Conservation (phyloP, 2,888 invertebrate genomes). For the Hirtodrosophila cameraria region DNA sequence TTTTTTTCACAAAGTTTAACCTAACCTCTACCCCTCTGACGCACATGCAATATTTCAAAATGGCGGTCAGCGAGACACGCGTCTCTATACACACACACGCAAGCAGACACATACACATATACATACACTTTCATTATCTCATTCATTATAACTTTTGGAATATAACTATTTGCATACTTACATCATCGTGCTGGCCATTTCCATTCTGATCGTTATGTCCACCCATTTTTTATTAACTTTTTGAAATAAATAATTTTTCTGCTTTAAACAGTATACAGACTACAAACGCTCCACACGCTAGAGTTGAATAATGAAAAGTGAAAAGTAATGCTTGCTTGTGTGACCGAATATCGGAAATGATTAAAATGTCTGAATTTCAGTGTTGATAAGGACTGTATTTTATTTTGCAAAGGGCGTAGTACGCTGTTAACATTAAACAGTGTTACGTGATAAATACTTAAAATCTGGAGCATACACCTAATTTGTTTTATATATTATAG, state of each 20-base stretch:
- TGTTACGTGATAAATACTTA: too few relatives aligned
- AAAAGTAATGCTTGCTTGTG: slow-evolving; percentile 40
- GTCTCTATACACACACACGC: slow-evolving; percentile 15
- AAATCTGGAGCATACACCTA: too few relatives aligned
- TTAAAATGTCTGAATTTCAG: slow-evolving; percentile 2
- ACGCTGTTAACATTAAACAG: slow-evolving; percentile 9
- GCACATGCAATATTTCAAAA: slow-evolving; percentile 73
- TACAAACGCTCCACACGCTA: slow-evolving; percentile 17
- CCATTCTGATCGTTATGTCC: slow-evolving; percentile 78
- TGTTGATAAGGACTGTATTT: neutral
- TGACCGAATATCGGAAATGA: slow-evolving; percentile 5
- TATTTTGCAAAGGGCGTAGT: slow-evolving; percentile 1
- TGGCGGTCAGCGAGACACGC: slow-evolving; percentile 63
- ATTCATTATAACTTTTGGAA: neutral
- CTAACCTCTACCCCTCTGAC: slow-evolving; percentile 65
- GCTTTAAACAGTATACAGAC: slow-evolving; percentile 19
- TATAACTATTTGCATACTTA: slow-evolving; percentile 60
- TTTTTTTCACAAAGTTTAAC: slow-evolving; percentile 38
- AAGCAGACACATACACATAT: neutral
- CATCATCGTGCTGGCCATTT: slow-evolving; percentile 77
- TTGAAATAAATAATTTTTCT: slow-evolving; percentile 1
- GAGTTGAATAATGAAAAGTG: slow-evolving; percentile 50
- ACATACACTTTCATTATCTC: too few relatives aligned
- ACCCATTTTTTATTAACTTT: slow-evolving; percentile 61
- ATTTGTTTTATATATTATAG: too few relatives aligned